These are phyloP conservation scores for Notothenia rossii DNA, from an alignment of 2,113 vertebrate species.

Conservation along the genomic window DNA sequence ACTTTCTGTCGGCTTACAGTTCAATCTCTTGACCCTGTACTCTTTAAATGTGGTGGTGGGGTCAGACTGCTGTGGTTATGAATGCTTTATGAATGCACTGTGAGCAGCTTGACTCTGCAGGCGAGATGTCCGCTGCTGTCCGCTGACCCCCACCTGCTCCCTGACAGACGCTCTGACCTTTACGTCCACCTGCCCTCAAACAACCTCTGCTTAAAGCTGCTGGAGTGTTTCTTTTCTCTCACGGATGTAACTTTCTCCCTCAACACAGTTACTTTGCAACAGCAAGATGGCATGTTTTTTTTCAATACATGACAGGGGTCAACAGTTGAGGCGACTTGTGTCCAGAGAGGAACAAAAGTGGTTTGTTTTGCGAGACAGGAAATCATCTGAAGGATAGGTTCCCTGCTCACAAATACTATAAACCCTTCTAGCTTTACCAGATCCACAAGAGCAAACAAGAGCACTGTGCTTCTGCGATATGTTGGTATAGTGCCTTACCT, in stretches of 20 bases:
- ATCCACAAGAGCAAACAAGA: slow-evolving; percentile 7
- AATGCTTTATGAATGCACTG: slow-evolving; percentile 61
- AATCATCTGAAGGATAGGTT: slow-evolving; percentile 6
- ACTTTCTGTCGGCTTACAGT: slow-evolving; percentile 53
- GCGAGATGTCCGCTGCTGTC: slow-evolving; percentile 10
- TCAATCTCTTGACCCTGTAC: slow-evolving; percentile 27
- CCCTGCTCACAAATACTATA: not conserved
- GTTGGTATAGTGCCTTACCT: slow-evolving; percentile 87
- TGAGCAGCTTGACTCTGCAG: slow-evolving; percentile 25
- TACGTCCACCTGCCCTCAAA: slow-evolving; percentile 22
- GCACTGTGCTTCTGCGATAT: not conserved
- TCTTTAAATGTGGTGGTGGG: slow-evolving; percentile 9
- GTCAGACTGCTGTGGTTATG: slow-evolving; percentile 45
- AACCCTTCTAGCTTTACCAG: not conserved
- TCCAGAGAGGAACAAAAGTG: slow-evolving; percentile 49
- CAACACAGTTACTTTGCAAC: slow-evolving; percentile 59
- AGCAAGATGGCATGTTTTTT: slow-evolving; percentile 62
- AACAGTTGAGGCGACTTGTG: slow-evolving; percentile 35
- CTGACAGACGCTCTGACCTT: slow-evolving; percentile 57
- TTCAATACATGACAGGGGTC: slow-evolving; percentile 57
- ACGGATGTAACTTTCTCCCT: not conserved
- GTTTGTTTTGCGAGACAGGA: slow-evolving; percentile 7
- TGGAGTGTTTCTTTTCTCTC: slow-evolving; percentile 11
- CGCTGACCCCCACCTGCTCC: not conserved
- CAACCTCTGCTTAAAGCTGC: not conserved